Evolutionary conservation across 53 echinoderm and acorn worm species (phyloP).

Genomic region (Stichopus horrens): DNA sequence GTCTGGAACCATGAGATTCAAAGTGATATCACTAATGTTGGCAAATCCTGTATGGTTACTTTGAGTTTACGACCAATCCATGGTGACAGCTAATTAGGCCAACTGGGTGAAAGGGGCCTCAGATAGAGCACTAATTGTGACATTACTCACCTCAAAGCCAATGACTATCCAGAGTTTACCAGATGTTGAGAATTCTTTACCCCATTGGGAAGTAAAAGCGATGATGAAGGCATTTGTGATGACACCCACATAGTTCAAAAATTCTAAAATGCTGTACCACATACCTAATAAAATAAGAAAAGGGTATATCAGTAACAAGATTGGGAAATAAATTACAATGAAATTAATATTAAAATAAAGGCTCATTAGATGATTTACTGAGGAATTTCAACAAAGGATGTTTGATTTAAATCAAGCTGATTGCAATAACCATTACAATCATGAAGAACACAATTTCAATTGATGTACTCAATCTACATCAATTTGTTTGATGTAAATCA

Average conservation of each 20-base stretch:
- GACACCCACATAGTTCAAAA: constrained; percentile 94
- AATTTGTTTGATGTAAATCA: no score
- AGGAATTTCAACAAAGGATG: no score
- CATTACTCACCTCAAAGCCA: constrained; percentile 79
- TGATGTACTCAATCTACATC: no score
- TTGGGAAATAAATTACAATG: background rate
- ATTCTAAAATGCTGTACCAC: constrained; percentile 96
- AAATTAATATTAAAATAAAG: background rate
- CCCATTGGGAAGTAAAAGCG: constrained; percentile 92
- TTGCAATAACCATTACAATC: no score
- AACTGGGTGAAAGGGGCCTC: background rate
- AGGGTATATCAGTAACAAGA: background rate
- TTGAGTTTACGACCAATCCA: background rate
- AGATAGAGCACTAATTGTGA: background rate
- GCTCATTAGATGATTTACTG: no score
- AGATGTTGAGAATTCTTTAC: constrained; percentile 49
- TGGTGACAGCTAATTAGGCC: background rate
- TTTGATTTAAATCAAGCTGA: no score
- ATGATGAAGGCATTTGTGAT: constrained; percentile 93
- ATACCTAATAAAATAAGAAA: constrained; percentile 63
- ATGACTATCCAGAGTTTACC: constrained; percentile 95
- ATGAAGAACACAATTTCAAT: no score
- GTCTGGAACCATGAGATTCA: no score
- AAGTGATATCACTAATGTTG: no score
- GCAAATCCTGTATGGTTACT: background rate